Base-by-base conservation (phyloP, 2,113 vertebrate species). In the Terrapene triunguis region DNA sequence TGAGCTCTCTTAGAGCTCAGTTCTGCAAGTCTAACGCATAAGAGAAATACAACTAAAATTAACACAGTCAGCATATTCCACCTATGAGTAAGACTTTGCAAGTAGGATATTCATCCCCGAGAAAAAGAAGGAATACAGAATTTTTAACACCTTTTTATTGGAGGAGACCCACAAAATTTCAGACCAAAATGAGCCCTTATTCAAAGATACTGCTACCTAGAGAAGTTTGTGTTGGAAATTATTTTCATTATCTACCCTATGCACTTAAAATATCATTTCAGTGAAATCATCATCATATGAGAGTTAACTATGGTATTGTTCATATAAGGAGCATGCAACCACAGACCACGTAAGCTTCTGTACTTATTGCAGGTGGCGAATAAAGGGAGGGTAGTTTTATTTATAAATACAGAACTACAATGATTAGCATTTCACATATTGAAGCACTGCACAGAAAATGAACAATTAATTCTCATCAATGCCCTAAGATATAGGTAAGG, bases 61-160 rank as follows among this genome's bases (percentile, higher is more conserved):
- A 59, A 0, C 8, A 7, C 8, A 76, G n/a, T 2, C 0, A 1
- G 32, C 54, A 69, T 2, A 14, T 53, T 80, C 9, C 1, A 62
- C 0, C 5, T 16, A 10, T 38, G 65, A 72, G 65, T 38, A 76
- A 51, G 5, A 80, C 80, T 84, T 93, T 78, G 25, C 1, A 91
- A 35, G 1, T 16, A 11, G 51, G 4, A 35, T 38, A 72, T 72
- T 72, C n/a, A 38, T 38, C 21, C n/a, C 1, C 0, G 2, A 19
- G 6, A 78, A 6, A 76, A 29, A 57, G 47, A 3, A 85, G 3
- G 94, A 85, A 89, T 78, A 91, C 80, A 89, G 1, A 79, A 93
- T 72, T 22, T 72, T 17, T 22, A 82, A 38, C 19, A 29, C 10
- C 1, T 57, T 10, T 54, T 47, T 59, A 25, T 0, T 0, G 84